A percentile compares a stretch with the other conserved stretches of the same genome.
These are phyloP conservation scores for Athene noctua DNA, from an alignment of 2,113 vertebrate species.

Conservation along the genomic window DNA sequence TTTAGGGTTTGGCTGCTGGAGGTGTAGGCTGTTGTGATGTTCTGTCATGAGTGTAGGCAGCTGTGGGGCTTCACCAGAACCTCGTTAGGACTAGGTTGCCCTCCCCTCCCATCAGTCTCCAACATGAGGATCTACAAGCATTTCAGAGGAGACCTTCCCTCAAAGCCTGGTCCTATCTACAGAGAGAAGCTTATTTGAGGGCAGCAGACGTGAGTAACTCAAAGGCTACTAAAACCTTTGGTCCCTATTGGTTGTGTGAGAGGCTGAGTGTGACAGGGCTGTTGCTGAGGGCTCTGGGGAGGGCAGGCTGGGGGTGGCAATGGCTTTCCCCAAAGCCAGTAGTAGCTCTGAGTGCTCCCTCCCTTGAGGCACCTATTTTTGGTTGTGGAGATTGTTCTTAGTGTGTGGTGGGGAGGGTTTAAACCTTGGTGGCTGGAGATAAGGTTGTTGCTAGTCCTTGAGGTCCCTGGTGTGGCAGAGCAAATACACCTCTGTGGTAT, in stretches of 20 bases:
- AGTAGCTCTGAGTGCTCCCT: background rate
- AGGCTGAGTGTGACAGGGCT: accelerated
- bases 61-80: background rate
- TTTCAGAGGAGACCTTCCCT: accelerated
- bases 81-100: accelerated
- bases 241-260: background rate
- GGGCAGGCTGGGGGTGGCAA: background rate
- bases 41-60: accelerated
- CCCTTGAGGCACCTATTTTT: accelerated
- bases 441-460: background rate
- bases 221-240: accelerated
- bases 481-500: background rate
- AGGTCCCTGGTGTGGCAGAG: background rate
- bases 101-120: accelerated
- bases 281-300: background rate
- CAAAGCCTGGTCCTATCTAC: accelerated
- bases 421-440: background rate
- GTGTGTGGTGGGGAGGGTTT: background rate
- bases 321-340: background rate
- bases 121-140: accelerated
- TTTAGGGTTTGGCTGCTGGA: accelerated
- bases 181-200: background rate
- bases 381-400: too few species aligned
- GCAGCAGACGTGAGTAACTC: background rate
- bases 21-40: accelerated